Evolutionary conservation across 2,113 vertebrate species (phyloP).

Genomic region (Osmerus eperlanus): DNA sequence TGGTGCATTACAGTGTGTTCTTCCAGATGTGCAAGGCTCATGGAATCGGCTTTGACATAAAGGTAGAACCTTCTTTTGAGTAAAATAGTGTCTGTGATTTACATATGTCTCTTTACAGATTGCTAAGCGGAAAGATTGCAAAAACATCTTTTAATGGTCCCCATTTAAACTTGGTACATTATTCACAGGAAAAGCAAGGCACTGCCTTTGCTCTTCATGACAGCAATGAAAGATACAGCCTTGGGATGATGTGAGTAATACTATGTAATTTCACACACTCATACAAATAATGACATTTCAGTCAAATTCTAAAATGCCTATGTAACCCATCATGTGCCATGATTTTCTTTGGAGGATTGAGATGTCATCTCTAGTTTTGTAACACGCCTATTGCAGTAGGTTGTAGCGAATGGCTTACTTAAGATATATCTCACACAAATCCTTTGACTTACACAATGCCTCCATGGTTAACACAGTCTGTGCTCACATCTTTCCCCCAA

Average conservation of each 20-base stretch:
- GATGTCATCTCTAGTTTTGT: conserved; percentile 48
- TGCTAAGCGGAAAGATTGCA: not conserved
- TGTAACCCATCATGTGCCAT: conserved; percentile 62
- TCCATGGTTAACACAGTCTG: conserved; percentile 83
- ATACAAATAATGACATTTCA: conserved; percentile 3
- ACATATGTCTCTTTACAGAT: not conserved
- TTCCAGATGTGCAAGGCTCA: conserved; percentile 77
- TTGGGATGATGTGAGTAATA: conserved; percentile 68
- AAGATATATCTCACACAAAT: conserved; percentile 87
- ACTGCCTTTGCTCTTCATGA: conserved; percentile 63
- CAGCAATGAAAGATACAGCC: conserved; percentile 52
- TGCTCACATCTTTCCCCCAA: conserved; percentile 81
- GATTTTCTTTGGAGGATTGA: conserved; percentile 42
- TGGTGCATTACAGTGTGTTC: conserved; percentile 76
- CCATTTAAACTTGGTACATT: no score
- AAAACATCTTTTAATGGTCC: not conserved
- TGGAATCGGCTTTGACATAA: conserved; percentile 80
- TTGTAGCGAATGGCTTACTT: conserved; percentile 69
- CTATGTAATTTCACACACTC: not conserved
- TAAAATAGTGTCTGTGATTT: not conserved
- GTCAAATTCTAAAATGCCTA: conserved; percentile 48
- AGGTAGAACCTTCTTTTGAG: conserved; percentile 68
- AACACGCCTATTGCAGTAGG: conserved; percentile 29
- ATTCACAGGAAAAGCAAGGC: conserved; percentile 57
- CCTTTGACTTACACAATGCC: conserved; percentile 61